phyloP scores from a whole-genome alignment of 2,113 vertebrate genomes.

The Isichthys henryi region DNA sequence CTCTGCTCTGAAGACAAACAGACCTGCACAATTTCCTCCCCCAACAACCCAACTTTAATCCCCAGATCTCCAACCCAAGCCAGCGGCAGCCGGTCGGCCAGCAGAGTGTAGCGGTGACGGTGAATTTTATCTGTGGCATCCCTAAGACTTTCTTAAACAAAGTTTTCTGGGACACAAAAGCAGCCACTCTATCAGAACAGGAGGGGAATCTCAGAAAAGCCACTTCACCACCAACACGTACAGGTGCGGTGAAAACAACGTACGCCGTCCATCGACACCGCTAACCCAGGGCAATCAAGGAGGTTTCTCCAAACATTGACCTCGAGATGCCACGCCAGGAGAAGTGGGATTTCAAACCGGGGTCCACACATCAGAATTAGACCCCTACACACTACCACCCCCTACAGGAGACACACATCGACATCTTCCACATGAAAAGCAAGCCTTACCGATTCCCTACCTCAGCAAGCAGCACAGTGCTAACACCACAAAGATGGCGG shows the following conservation, averaged over 20 bases:
- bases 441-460: not conserved
- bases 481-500: not conserved
- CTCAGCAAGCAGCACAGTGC: not conserved
- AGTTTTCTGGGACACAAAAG: not conserved
- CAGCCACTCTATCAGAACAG: not conserved
- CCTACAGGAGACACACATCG: not conserved
- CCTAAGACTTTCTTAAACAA: not conserved
- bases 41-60: not conserved
- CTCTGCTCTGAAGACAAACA: not conserved
- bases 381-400: not conserved
- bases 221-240: not conserved
- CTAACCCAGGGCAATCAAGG: not conserved
- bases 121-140: not conserved
- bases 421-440: not conserved
- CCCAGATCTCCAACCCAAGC: not conserved
- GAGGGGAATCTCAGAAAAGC: not conserved
- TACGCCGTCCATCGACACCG: not conserved
- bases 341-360: not conserved
- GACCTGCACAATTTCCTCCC: not conserved
- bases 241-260: not conserved
- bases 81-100: not conserved
- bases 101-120: not conserved
- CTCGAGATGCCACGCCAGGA: not conserved
- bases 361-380: not conserved
- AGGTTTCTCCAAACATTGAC: not conserved